Percentiles rank a stretch among this genome's conserved stretches.
These are phyloP conservation scores for Anaspis maculata DNA, from an alignment of 2,888 invertebrate species.

Conservation along the genomic window DNA sequence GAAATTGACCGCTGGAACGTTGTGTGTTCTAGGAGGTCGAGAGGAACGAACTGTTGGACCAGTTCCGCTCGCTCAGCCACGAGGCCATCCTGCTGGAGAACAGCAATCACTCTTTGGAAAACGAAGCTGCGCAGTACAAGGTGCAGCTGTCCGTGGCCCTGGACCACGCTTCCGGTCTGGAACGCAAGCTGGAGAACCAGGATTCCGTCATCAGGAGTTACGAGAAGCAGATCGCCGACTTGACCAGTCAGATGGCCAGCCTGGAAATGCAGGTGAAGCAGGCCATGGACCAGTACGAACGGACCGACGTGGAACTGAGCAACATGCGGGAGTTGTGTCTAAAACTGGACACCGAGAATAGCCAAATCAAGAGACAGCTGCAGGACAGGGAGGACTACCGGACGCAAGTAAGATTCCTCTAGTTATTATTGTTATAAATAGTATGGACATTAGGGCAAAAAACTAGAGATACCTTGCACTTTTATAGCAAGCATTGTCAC, in stretches of 20 bases:
- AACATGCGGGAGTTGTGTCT: constrained; percentile 53
- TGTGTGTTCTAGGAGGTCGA: constrained; percentile 63
- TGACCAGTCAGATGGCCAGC: constrained; percentile 49
- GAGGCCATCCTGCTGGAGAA: constrained; percentile 71
- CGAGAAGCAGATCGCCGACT: constrained; percentile 49
- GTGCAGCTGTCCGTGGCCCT: constrained; percentile 47
- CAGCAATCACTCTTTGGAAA: constrained; percentile 71
- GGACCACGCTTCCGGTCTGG: constrained; percentile 54
- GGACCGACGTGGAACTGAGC: constrained; percentile 53
- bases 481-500: no score
- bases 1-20: no score
- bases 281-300: constrained; percentile 48
- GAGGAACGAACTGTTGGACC: constrained; percentile 70
- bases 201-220: constrained; percentile 48
- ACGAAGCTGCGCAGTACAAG: constrained; percentile 64
- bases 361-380: constrained; percentile 49
- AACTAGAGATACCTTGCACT: no score
- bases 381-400: constrained; percentile 43
- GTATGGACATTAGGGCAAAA: no score
- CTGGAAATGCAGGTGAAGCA: constrained; percentile 59
- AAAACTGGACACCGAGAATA: constrained; percentile 59
- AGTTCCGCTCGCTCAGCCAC: constrained; percentile 66
- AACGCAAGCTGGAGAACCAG: constrained; percentile 52
- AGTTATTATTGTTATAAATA: no score
- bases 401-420: constrained; percentile 41